phyloP scores from a whole-genome alignment of 2,888 invertebrate species.

The Ischnura elegans region DNA sequence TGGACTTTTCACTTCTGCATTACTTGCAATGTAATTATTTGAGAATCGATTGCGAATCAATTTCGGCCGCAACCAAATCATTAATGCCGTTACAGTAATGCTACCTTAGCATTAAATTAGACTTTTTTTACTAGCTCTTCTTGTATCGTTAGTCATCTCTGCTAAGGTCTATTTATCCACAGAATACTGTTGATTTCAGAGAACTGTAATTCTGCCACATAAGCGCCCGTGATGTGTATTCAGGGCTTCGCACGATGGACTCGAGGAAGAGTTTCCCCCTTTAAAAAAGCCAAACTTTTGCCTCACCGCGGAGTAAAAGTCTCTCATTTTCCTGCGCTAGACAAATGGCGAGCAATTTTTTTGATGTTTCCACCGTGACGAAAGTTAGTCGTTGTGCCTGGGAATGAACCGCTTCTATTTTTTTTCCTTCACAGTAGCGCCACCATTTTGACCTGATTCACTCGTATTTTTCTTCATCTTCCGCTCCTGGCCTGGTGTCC shows the following conservation, averaged over 20 bases:
- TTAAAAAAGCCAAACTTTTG: background rate
- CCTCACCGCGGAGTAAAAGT: background rate
- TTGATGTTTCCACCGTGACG: background rate
- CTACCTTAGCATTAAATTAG: too few relatives aligned
- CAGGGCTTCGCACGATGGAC: background rate
- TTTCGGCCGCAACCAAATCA: too few relatives aligned
- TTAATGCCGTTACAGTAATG: too few relatives aligned
- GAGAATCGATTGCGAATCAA: too few relatives aligned
- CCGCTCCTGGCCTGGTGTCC: background rate
- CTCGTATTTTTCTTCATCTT: background rate
- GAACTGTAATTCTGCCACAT: background rate
- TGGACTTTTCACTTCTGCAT: too few relatives aligned
- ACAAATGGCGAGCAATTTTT: background rate
- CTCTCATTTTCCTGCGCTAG: background rate
- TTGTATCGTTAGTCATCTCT: too few relatives aligned
- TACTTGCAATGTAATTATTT: too few relatives aligned
- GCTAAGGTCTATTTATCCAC: too few relatives aligned
- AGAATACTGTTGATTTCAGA: background rate
- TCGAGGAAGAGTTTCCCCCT: background rate
- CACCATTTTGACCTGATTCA: background rate
- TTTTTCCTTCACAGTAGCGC: background rate
- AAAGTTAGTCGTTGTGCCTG: slow-evolving; percentile 8
- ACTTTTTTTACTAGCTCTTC: too few relatives aligned
- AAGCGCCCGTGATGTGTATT: background rate
- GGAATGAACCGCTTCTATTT: background rate